These are phyloP conservation scores for Oreonectes daqikongensis DNA, from an alignment of 2,797 vertebrate genomes.

Conservation along the genomic window DNA sequence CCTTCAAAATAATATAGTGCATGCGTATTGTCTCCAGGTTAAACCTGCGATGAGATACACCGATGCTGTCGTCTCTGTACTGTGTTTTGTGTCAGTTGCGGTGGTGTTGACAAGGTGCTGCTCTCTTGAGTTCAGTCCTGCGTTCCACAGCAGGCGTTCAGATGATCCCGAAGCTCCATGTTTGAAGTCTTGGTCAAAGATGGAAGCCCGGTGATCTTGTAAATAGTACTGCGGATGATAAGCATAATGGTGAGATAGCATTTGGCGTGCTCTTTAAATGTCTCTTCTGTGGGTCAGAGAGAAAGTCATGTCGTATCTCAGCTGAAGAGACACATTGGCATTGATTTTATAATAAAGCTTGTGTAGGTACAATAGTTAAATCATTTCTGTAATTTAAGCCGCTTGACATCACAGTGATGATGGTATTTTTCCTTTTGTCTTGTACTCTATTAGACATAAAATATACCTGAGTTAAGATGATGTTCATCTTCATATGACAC, in stretches of 20 bases:
- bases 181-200: slow-evolving; percentile 60
- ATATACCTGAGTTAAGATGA: background rate
- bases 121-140: slow-evolving; percentile 48
- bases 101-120: slow-evolving; percentile 55
- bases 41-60: slow-evolving; percentile 38
- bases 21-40: background rate
- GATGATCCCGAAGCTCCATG: slow-evolving; percentile 57
- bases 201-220: slow-evolving; percentile 48
- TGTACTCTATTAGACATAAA: background rate
- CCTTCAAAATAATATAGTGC: no score
- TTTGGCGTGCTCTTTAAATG: slow-evolving; percentile 50
- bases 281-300: slow-evolving; percentile 44
- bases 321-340: slow-evolving; percentile 42
- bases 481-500: background rate
- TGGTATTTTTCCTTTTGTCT: no score
- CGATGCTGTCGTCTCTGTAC: slow-evolving; percentile 42
- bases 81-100: slow-evolving; percentile 56
- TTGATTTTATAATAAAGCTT: background rate
- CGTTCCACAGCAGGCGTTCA: slow-evolving; percentile 58
- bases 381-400: no score
- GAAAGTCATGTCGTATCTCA: slow-evolving; percentile 44
- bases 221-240: slow-evolving; percentile 60
- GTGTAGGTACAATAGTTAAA: background rate
- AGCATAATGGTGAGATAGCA: slow-evolving; percentile 57
- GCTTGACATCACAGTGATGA: no score